These are phyloP conservation scores for Saccostrea echinata DNA, from an alignment of 1,140 invertebrate genomes.

Conservation along the genomic window DNA sequence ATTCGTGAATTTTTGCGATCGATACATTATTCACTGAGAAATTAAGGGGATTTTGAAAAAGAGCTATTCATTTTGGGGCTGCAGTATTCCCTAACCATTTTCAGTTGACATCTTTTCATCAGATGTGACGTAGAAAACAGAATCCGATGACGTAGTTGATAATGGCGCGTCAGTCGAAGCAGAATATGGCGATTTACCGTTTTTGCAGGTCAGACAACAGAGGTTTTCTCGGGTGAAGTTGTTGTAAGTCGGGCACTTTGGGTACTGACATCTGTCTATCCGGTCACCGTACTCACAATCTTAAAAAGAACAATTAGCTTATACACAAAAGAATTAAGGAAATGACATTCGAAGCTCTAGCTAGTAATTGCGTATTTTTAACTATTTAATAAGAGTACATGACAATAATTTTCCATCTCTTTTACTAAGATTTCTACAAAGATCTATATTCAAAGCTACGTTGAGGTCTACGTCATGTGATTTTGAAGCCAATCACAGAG, in stretches of 20 bases:
- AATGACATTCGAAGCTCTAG: too few species aligned
- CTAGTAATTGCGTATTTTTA: too few species aligned
- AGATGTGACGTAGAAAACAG: slow-evolving; percentile 16
- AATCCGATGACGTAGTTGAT: slow-evolving; percentile 24
- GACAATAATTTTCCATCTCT: too few species aligned
- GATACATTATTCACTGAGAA: too few species aligned
- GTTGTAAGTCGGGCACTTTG: slow-evolving; percentile 22
- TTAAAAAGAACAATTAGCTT: not conserved
- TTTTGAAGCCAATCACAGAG: too few species aligned
- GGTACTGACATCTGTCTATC: not conserved
- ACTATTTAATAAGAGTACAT: too few species aligned
- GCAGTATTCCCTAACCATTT: slow-evolving; percentile 14
- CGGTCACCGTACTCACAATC: slow-evolving; percentile 16
- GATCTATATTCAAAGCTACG: too few species aligned
- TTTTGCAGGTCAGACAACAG: slow-evolving; percentile 29
- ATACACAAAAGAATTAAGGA: too few species aligned
- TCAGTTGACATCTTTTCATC: not conserved
- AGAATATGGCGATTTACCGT: slow-evolving; percentile 38
- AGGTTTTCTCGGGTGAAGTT: slow-evolving; percentile 2
- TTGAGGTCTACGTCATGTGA: too few species aligned
- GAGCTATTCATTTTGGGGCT: not conserved
- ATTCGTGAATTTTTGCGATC: too few species aligned
- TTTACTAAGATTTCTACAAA: too few species aligned
- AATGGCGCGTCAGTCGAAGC: slow-evolving; percentile 20
- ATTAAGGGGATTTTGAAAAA: too few species aligned